phyloP scores from a whole-genome alignment of 2,888 invertebrate genomes.

The Phytoseiulus persimilis region DNA sequence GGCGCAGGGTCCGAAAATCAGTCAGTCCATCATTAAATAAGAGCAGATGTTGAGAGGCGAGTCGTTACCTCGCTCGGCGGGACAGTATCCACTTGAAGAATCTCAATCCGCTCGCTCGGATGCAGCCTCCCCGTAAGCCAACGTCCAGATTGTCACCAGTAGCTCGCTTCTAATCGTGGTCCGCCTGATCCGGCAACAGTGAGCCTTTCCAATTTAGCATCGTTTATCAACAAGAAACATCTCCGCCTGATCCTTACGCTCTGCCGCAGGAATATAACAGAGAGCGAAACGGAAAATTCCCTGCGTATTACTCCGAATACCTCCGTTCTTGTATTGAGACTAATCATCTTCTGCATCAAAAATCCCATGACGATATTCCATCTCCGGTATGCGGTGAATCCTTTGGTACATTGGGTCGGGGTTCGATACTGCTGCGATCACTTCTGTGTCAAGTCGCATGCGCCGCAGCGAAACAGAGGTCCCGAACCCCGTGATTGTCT shows the following conservation, averaged over 20 bases:
- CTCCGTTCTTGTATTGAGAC: neutral
- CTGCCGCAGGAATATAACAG: neutral
- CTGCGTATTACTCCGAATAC: neutral
- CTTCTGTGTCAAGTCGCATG: neutral
- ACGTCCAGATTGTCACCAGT: neutral
- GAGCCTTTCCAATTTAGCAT: neutral
- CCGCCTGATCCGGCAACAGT: neutral
- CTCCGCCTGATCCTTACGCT: neutral
- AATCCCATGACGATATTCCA: neutral
- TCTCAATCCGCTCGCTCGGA: neutral
- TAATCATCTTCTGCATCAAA: neutral
- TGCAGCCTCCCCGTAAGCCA: neutral
- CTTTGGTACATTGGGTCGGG: neutral
- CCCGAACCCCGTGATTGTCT: too few relatives aligned
- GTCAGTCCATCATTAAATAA: neutral
- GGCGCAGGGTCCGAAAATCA: neutral
- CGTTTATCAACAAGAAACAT: neutral
- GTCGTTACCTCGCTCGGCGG: neutral
- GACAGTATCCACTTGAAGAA: neutral
- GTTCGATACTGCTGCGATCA: neutral
- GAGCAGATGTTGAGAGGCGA: constrained; percentile 5
- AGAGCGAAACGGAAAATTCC: neutral
- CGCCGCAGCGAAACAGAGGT: neutral
- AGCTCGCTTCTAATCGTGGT: neutral
- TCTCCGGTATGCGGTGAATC: neutral